These are phyloP conservation scores for Drosophila putrida DNA, from an alignment of 2,888 invertebrate species.

Conservation along the genomic window DNA sequence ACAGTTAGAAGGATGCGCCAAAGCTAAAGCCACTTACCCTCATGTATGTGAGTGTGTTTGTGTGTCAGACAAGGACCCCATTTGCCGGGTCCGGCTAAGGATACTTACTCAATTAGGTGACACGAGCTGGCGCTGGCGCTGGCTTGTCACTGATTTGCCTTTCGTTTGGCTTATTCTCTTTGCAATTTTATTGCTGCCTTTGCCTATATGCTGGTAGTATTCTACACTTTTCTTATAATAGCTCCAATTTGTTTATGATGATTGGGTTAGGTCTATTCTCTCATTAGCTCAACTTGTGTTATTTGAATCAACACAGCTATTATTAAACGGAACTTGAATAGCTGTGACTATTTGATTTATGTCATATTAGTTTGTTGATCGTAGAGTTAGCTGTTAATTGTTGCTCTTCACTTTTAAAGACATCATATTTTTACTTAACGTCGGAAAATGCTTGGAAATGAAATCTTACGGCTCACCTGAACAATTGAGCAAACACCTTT, in stretches of 20 bases:
- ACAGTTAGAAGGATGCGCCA: slow-evolving; percentile 26
- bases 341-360: background rate
- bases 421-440: slow-evolving; percentile 21
- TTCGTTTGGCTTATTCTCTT: slow-evolving; percentile 37
- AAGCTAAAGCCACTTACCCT: slow-evolving; percentile 53
- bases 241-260: slow-evolving; percentile 57
- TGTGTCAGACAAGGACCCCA: slow-evolving; percentile 7
- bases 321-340: slow-evolving; percentile 3
- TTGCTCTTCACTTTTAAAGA: background rate
- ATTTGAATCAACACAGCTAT: slow-evolving; percentile 15
- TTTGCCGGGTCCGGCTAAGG: slow-evolving; percentile 37
- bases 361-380: background rate
- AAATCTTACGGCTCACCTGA: slow-evolving; percentile 53
- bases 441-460: slow-evolving; percentile 32
- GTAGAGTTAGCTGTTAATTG: background rate
- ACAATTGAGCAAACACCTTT: slow-evolving; percentile 40
- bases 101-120: slow-evolving; percentile 76
- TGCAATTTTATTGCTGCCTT: slow-evolving; percentile 24
- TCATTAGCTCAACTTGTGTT: slow-evolving; percentile 21
- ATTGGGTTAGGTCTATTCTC: slow-evolving; percentile 36
- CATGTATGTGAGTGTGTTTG: slow-evolving; percentile 18
- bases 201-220: background rate
- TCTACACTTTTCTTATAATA: slow-evolving; percentile 33
- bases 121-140: slow-evolving; percentile 49
- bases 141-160: slow-evolving; percentile 66